Conservation (phyloP, 2,113 vertebrate species). For the Pteruthius melanotis region DNA sequence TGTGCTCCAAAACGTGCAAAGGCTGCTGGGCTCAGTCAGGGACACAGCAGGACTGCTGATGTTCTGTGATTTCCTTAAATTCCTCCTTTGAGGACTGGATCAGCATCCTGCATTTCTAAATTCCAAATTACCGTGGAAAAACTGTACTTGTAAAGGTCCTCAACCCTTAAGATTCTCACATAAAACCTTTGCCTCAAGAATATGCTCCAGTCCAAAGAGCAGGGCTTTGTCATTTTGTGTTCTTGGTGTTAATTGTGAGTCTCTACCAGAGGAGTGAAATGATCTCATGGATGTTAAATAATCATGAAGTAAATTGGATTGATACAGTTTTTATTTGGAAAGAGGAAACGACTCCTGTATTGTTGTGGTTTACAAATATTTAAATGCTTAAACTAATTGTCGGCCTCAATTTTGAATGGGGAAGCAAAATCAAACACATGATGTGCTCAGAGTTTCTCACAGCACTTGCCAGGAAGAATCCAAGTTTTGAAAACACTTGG, state of each 20-base stretch:
- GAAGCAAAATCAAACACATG: constrained; percentile 25
- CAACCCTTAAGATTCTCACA: background rate
- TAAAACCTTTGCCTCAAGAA: background rate
- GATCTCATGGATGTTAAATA: background rate
- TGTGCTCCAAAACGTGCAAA: background rate
- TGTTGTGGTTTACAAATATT: constrained; percentile 50
- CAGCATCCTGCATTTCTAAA: background rate
- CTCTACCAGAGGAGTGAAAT: background rate
- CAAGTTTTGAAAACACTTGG: constrained; percentile 43
- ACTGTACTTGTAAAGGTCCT: background rate
- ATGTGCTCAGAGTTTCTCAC: constrained; percentile 32
- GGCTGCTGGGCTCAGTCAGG: background rate
- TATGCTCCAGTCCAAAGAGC: background rate
- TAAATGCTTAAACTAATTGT: constrained; percentile 27
- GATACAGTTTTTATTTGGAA: constrained; percentile 24
- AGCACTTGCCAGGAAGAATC: constrained; percentile 39
- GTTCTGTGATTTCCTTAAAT: background rate
- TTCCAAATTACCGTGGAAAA: background rate
- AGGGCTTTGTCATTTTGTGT: background rate
- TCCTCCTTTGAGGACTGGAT: background rate
- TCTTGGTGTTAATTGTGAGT: background rate
- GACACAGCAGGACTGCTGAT: background rate
- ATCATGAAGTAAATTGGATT: background rate
- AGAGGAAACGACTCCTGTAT: constrained; percentile 9
- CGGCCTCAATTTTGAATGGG: constrained; percentile 16